These are phyloP conservation scores for mouse (Mus musculus) DNA, from an alignment of 2,113 vertebrate species.

Conservation along the genomic window DNA sequence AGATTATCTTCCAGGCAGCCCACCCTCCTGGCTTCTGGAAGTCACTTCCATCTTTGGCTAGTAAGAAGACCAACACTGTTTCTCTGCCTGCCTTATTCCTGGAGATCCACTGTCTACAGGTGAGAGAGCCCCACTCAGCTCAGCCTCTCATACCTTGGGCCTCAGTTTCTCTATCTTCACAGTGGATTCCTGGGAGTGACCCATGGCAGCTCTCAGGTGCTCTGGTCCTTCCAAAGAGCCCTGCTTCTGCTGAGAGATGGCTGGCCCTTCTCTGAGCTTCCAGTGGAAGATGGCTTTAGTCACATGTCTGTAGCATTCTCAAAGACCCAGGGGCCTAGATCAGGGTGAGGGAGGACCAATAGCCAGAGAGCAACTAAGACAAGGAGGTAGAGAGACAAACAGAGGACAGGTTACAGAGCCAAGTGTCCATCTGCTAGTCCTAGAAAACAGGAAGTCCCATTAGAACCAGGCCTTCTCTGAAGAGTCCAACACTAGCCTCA, in stretches of 20 bases:
- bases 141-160: fast-evolving
- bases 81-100: background rate
- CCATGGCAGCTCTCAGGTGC: too few relatives aligned
- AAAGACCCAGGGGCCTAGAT: background rate
- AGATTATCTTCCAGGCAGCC: background rate
- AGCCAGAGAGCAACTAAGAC: too few relatives aligned
- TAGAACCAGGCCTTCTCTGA: background rate
- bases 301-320: background rate
- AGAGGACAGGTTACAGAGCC: background rate
- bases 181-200: background rate
- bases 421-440: background rate
- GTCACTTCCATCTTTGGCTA: background rate
- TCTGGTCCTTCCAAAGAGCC: background rate
- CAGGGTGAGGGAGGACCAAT: background rate
- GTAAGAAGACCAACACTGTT: too few relatives aligned
- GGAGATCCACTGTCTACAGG: background rate
- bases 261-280: background rate
- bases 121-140: background rate
- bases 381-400: fast-evolving
- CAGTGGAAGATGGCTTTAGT: background rate
- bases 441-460: fast-evolving
- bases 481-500: too few relatives aligned
- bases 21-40: too few relatives aligned
- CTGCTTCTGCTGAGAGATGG: too few relatives aligned
- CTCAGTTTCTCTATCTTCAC: background rate